phyloP scores from a whole-genome alignment of 2,888 invertebrate genomes.

The Xestia rhomboidea region DNA sequence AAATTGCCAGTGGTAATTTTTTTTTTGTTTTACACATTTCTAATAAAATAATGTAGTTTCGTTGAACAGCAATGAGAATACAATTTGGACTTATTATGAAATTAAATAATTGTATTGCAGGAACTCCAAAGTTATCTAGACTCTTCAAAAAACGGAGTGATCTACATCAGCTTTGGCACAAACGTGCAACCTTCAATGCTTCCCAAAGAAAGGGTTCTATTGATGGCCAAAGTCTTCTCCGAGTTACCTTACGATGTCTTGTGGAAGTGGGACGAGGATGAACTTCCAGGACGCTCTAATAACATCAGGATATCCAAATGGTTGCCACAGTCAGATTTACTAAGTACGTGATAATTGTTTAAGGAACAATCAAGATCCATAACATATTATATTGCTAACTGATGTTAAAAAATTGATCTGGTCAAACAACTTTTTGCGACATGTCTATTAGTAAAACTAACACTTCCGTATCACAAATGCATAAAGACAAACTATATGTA shows the following conservation, averaged over 20 bases:
- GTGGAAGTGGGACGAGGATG: slow-evolving; percentile 72
- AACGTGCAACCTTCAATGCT: slow-evolving; percentile 76
- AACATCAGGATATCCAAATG: slow-evolving; percentile 82
- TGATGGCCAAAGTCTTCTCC: slow-evolving; percentile 77
- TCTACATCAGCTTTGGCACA: slow-evolving; percentile 86
- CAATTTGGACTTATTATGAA: background rate
- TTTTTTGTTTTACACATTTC: background rate
- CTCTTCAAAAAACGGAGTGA: slow-evolving; percentile 80
- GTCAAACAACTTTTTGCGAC: background rate
- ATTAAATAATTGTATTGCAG: slow-evolving; percentile 62
- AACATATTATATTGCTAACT: background rate
- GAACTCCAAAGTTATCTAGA: slow-evolving; percentile 80
- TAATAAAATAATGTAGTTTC: background rate
- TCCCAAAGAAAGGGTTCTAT: slow-evolving; percentile 72
- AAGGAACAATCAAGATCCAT: background rate
- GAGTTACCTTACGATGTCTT: slow-evolving; percentile 83
- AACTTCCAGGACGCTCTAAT: slow-evolving; percentile 64
- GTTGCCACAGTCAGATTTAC: slow-evolving; percentile 44
- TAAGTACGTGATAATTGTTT: slow-evolving; percentile 25
- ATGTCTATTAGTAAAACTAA: background rate
- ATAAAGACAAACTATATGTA: too few species aligned
- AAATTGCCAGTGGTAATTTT: slow-evolving; percentile 40
- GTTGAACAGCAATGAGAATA: background rate
- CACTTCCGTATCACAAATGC: background rate
- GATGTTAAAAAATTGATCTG: background rate